Conservation (phyloP, 2,797 vertebrate genomes). For the Danio choprae region DNA sequence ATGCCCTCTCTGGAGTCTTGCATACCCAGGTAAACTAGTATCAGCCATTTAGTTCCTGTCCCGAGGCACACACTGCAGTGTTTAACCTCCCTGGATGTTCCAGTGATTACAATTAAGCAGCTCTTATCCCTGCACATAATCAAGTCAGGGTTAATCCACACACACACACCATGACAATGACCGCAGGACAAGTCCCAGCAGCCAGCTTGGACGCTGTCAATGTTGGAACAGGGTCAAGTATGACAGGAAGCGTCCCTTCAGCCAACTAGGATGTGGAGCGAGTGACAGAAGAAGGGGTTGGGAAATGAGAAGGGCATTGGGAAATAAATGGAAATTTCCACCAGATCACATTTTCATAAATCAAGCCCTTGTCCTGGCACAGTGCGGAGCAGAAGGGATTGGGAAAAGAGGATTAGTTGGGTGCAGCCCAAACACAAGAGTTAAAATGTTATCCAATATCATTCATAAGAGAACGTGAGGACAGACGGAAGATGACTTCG, state of each 20-base stretch:
- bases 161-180: constrained; percentile 60
- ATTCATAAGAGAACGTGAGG: constrained; percentile 19
- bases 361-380: constrained; percentile 18
- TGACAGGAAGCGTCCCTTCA: constrained; percentile 3
- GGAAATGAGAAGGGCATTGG: constrained; percentile 2
- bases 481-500: constrained; percentile 21
- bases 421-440: constrained; percentile 41
- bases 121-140: constrained; percentile 79
- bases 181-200: constrained; percentile 1
- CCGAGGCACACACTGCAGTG: constrained; percentile 49
- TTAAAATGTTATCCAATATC: constrained; percentile 42
- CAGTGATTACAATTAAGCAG: constrained; percentile 81
- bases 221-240: constrained; percentile 24
- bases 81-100: constrained; percentile 65
- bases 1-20: constrained; percentile 26
- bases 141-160: constrained; percentile 76
- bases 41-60: constrained; percentile 2
- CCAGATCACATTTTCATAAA: constrained; percentile 22
- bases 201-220: constrained; percentile 11
- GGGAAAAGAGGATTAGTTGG: constrained; percentile 51
- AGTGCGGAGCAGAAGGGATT: constrained; percentile 12
- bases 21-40: neutral
- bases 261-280: constrained; percentile 5
- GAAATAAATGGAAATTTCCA: constrained; percentile 39
- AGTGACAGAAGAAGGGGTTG: constrained; percentile 1